These are phyloP conservation scores for Tachyglossus aculeatus DNA, from an alignment of 2,797 vertebrate genomes.

Conservation along the genomic window DNA sequence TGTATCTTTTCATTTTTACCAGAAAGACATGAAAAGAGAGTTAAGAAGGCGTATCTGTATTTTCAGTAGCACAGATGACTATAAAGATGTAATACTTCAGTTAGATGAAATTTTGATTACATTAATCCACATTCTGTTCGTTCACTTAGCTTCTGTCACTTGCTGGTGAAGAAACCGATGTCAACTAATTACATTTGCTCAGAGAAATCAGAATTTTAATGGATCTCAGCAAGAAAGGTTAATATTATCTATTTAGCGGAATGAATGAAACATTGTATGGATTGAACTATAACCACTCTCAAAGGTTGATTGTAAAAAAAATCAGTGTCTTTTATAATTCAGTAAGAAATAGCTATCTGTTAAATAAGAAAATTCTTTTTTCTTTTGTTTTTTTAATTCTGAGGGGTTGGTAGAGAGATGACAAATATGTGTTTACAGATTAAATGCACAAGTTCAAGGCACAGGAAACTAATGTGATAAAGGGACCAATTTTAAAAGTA, in stretches of 20 bases:
- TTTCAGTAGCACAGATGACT: constrained; percentile 6
- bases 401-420: background rate
- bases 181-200: constrained; percentile 58
- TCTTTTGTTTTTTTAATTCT: background rate
- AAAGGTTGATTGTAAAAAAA: constrained; percentile 40
- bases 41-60: constrained; percentile 23
- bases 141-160: constrained; percentile 35
- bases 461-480: background rate
- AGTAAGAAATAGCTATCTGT: constrained; percentile 28
- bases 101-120: constrained; percentile 54
- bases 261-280: constrained; percentile 36
- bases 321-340: constrained; percentile 24
- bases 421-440: background rate
- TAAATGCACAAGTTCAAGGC: no score
- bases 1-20: constrained; percentile 36
- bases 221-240: constrained; percentile 49
- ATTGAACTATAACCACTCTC: constrained; percentile 41
- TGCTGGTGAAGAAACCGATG: constrained; percentile 48
- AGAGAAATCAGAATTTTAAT: constrained; percentile 54
- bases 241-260: constrained; percentile 56
- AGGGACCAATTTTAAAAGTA: background rate
- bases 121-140: constrained; percentile 48
- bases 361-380: background rate
- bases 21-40: background rate
- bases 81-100: background rate